A percentile compares a stretch with the other conserved stretches of the same genome.
Evolutionary conservation across 2,113 vertebrate genomes (phyloP).

Genomic region (Forbesichthys agassizii): DNA sequence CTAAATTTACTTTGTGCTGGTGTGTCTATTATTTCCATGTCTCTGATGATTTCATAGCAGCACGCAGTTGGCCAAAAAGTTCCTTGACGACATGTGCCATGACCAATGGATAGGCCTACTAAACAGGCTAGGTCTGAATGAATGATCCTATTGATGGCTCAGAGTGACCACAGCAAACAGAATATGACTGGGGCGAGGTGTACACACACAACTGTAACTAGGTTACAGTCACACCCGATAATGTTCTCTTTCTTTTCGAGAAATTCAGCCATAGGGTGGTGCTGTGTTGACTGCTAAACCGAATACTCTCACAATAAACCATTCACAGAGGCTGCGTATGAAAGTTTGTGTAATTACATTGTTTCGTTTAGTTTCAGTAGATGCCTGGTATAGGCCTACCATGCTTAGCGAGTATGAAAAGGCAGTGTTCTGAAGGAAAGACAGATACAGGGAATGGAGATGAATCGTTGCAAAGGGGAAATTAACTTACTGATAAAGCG

Average conservation of each 20-base stretch:
- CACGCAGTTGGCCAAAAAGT: neutral
- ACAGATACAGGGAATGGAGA: neutral
- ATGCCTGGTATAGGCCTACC: constrained; percentile 30
- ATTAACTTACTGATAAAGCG: constrained; percentile 47
- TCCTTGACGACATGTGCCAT: neutral
- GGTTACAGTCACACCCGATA: constrained; percentile 59
- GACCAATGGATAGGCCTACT: constrained; percentile 25
- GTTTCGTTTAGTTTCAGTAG: constrained; percentile 10
- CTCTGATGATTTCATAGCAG: neutral
- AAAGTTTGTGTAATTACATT: constrained; percentile 51
- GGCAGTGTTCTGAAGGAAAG: neutral
- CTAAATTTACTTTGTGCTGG: too few species aligned
- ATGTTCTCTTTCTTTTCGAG: constrained; percentile 37
- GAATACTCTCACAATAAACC: constrained; percentile 7
- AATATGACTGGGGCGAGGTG: constrained; percentile 17
- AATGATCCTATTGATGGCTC: constrained; percentile 52
- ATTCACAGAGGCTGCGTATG: neutral
- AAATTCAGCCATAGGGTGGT: constrained; percentile 49
- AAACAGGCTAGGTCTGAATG: constrained; percentile 40
- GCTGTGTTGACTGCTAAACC: constrained; percentile 17
- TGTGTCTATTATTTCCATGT: too few species aligned
- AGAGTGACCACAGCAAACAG: constrained; percentile 43
- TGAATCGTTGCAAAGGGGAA: neutral
- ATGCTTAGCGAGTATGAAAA: constrained; percentile 9
- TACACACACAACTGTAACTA: constrained; percentile 37